Base-by-base conservation (phyloP, 2,113 vertebrate species). In the Cynocephalus volans region DNA sequence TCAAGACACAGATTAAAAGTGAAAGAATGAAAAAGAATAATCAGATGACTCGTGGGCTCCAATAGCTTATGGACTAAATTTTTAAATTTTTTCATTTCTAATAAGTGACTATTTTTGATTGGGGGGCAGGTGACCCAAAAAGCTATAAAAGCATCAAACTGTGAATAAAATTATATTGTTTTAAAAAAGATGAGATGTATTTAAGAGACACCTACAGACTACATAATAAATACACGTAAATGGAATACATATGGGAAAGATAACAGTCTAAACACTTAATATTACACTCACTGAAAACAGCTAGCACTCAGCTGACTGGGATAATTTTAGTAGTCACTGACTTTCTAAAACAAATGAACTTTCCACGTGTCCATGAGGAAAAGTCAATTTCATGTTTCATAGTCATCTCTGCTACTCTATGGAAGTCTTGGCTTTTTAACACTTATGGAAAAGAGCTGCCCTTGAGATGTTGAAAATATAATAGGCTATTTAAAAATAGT, bases 401-500 rank as follows among this genome's bases (percentile, higher is more conserved):
- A 54, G 19, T 21, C 58, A 21, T 14, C 13, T 69, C 60, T 92
- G 73, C 28, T 79, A 13, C 48, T 64, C 80, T 70, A 18, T 31
- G 26, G 54, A 90, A 76, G 76, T 75, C 70, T 75, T 56, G 80
- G 56, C 76, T 96, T 82, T 83, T 24, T 60, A 88, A 77, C 54
- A 87, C 21, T 50, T 81, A 62, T 23, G 77, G 73, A 80, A 93
- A 92, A 45, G 60, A 92, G 52, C 62, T 93, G 95, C 80, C 94
- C 97, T 85, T 94, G 86, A n/a, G 88, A 79, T 76, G 6, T 3
- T 72, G 4, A 7, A 88, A 93, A 97, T 95, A 75, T 45, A 96
- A 77, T n/a, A 95, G 91, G 70, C 45, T 94, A 84, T 73, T 81
- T 73, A 81, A 96, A 97, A 69, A 58, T 28, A 77, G 95, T 72